These are phyloP conservation scores for Suricata suricatta DNA, from an alignment of 2,113 vertebrate genomes.

Conservation along the genomic window DNA sequence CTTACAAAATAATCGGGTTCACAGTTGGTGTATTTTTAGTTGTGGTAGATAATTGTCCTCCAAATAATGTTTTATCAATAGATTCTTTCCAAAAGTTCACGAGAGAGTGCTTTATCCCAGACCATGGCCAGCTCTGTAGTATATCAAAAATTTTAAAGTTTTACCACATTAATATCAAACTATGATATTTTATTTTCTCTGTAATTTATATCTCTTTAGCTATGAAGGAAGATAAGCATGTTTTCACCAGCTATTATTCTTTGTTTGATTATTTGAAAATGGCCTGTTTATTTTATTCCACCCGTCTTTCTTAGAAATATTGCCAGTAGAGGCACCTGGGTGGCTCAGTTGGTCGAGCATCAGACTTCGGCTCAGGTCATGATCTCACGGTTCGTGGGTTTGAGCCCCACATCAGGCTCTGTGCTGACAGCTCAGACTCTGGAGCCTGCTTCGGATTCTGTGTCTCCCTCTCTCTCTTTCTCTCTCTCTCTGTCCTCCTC, in stretches of 20 bases:
- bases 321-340: no score
- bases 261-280: background rate
- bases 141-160: background rate
- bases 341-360: no score
- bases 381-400: no score
- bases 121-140: background rate
- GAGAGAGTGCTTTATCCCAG: background rate
- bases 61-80: background rate
- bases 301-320: background rate
- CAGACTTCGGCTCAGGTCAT: no score
- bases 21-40: background rate
- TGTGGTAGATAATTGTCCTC: background rate
- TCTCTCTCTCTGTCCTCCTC: no score
- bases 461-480: no score
- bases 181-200: background rate
- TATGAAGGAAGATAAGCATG: background rate
- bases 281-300: background rate
- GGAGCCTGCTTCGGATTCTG: no score
- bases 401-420: no score
- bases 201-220: background rate
- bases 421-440: no score
- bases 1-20: background rate
- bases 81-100: background rate
- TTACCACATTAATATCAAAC: background rate
- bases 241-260: background rate